Base-by-base conservation (phyloP, 1,140 invertebrate genomes). In the Bombus superbus region DNA sequence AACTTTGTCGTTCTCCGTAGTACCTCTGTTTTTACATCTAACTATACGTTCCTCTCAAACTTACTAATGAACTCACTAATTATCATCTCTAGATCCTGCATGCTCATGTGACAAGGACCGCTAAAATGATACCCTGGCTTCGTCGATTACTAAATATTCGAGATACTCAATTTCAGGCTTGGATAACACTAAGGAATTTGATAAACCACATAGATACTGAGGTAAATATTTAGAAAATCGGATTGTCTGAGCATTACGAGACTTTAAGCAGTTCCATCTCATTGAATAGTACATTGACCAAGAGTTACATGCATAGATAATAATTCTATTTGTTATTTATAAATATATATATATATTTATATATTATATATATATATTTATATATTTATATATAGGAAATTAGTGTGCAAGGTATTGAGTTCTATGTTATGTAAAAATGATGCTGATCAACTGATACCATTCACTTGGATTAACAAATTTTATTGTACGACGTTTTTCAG, bases 161-260 rank as follows among this genome's bases (percentile, higher is more conserved):
- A 87, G 57, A 78, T 85, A 91, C 89, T 90, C 74, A 88, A 91
- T 89, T 91, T 86, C 86, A 82, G 78, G 47, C 71, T 85, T 42
- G 81, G 71, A 81, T 78, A 74, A 71, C 59, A 87, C 90, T 81
- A 86, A 81, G 79, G 86, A 88, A 92, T 88, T 85, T 75, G 38
- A 69, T 81, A 77, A 87, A 18, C 80, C 82, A 80, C 87, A 88
- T 53, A 53, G 18, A 53, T 90, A 87, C 71, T 81, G 86, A 72
- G 69, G 72, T 59, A 68, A 59, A 83, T 76, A 80, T 59, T 83
- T 40, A 62, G 78, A 71, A 72, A 75, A 84, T 68, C 10, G 72
- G 32, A 40, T 76, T 81, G 76, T 79, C 57, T 73, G 85, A 84
- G 88, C 81, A 80, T 71, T 69, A 85, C 85, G 79, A 69, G 68